Conservation (phyloP, 2,113 vertebrate species). For the Callithrix jacchus region DNA sequence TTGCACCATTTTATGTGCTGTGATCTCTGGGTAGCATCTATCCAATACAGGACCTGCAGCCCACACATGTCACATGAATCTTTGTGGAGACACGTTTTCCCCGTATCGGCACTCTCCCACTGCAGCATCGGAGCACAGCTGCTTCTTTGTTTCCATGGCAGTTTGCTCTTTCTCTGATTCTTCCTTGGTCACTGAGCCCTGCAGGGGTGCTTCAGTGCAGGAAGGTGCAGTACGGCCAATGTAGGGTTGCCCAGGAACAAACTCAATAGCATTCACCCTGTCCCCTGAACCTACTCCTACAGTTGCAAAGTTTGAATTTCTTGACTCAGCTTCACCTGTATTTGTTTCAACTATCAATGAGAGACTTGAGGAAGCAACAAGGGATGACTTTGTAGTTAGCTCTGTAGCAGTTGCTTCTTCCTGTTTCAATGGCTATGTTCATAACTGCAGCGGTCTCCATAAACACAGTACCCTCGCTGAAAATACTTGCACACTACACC, state of each 20-base stretch:
- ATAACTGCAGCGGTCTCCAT: constrained; percentile 83
- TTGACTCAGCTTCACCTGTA: constrained; percentile 79
- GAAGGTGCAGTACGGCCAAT: constrained; percentile 92
- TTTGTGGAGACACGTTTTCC: constrained; percentile 96
- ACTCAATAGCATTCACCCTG: constrained; percentile 99
- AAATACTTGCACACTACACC: too few relatives aligned
- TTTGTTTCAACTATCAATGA: constrained; percentile 82
- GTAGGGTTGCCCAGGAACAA: constrained; percentile 98
- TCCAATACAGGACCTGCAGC: constrained; percentile 95
- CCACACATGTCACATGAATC: constrained; percentile 98
- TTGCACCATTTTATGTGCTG: constrained; percentile 98
- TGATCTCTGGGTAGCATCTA: constrained; percentile 92
- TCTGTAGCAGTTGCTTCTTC: constrained; percentile 86
- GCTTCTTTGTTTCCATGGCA: constrained; percentile 89
- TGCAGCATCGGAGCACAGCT: constrained; percentile 95
- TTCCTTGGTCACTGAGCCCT: constrained; percentile 88
- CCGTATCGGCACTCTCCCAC: constrained; percentile 97
- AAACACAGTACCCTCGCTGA: too few relatives aligned
- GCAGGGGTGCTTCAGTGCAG: constrained; percentile 84
- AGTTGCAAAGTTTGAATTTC: constrained; percentile 77
- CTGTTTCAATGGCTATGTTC: constrained; percentile 93
- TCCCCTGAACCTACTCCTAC: constrained; percentile 88
- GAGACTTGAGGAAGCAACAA: constrained; percentile 82
- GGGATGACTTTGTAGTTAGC: constrained; percentile 79
- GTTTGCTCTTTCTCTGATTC: constrained; percentile 87